A percentile compares a stretch with the other conserved stretches of the same genome.
Conservation (phyloP, 2,888 invertebrate genomes). For the Callyntrura sp. region DNA sequence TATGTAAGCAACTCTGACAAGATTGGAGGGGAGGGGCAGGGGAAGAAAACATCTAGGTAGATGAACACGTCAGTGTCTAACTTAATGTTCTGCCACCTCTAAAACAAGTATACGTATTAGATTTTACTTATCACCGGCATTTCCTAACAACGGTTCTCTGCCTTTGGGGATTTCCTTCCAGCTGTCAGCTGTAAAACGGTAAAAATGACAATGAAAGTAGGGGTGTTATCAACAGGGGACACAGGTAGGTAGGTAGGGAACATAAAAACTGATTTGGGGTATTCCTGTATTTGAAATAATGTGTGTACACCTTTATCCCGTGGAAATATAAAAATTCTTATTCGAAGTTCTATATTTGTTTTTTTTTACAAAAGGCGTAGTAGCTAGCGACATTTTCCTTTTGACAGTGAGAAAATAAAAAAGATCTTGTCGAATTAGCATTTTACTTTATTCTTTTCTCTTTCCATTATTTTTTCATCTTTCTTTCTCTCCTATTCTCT, state of each 20-base stretch:
- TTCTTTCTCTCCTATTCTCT: background rate
- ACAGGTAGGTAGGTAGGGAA: background rate
- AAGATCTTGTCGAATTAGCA: slow-evolving; percentile 28
- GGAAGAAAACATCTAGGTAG: background rate
- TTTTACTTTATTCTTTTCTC: slow-evolving; percentile 19
- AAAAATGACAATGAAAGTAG: background rate
- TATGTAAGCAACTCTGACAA: no score
- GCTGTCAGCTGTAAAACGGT: no score
- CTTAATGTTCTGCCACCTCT: no score
- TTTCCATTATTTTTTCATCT: background rate
- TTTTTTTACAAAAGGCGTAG: background rate
- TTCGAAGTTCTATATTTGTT: no score
- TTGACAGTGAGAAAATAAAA: background rate
- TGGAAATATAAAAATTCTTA: no score
- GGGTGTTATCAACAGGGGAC: background rate
- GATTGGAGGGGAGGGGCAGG: no score
- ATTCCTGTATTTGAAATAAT: no score
- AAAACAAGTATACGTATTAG: no score
- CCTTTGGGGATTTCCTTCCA: no score
- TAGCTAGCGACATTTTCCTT: background rate
- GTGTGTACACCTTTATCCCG: no score
- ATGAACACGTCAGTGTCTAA: background rate
- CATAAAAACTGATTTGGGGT: no score
- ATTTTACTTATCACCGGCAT: background rate
- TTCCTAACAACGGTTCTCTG: no score